A percentile compares a stretch with the other conserved stretches of the same genome.
Conservation (phyloP, 1,140 invertebrate genomes). For the Neuroterus valhalla region DNA sequence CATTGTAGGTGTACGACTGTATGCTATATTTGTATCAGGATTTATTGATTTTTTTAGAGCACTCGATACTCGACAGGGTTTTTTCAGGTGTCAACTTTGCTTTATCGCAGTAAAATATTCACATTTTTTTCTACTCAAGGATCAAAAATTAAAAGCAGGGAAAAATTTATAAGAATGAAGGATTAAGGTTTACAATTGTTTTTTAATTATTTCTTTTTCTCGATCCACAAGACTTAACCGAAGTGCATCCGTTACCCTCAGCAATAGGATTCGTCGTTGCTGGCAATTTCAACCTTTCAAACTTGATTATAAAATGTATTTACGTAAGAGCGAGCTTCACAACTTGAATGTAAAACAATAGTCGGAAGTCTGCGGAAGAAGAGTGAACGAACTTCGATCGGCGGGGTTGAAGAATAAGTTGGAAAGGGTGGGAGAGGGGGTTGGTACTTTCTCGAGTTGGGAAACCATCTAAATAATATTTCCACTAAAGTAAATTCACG, state of each 20-base stretch:
- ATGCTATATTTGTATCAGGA: neutral
- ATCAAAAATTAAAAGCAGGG: too few species aligned
- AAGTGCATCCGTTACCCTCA: slow-evolving; percentile 35
- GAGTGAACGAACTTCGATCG: slow-evolving; percentile 38
- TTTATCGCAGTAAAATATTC: too few species aligned
- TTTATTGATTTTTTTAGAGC: neutral
- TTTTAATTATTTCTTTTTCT: neutral
- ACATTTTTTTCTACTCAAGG: too few species aligned
- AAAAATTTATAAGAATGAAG: too few species aligned
- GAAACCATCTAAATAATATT: slow-evolving; percentile 70
- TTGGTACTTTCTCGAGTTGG: slow-evolving; percentile 38
- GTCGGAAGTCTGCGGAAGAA: slow-evolving; percentile 45
- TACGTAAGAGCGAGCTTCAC: slow-evolving; percentile 54
- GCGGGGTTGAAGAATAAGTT: slow-evolving; percentile 2
- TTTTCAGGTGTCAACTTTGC: too few species aligned
- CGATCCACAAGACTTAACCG: slow-evolving; percentile 33
- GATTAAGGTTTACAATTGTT: too few species aligned
- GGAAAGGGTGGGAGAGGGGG: slow-evolving; percentile 22
- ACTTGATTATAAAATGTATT: slow-evolving; percentile 62
- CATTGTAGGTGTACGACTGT: neutral
- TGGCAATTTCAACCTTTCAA: slow-evolving; percentile 48
- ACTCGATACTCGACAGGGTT: too few species aligned
- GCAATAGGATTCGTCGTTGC: slow-evolving; percentile 50
- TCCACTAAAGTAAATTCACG: slow-evolving; percentile 56
- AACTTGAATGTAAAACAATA: slow-evolving; percentile 59